phyloP scores from a whole-genome alignment of 2,888 invertebrate genomes.

The Micoletzkya japonica region DNA sequence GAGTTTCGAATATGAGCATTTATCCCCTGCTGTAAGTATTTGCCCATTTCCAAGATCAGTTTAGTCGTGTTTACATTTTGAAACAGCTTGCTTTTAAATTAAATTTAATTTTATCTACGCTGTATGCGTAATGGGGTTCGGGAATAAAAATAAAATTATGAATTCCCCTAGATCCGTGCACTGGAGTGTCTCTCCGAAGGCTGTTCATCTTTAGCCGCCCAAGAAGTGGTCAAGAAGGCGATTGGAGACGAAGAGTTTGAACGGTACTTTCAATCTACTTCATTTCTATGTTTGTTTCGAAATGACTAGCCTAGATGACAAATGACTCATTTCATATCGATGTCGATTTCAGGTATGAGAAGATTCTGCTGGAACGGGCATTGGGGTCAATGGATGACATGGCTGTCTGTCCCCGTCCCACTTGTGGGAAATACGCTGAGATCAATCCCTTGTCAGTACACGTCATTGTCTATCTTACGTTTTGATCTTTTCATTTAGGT shows the following conservation, averaged over 20 bases:
- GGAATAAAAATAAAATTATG: neutral
- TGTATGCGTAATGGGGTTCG: too few relatives aligned
- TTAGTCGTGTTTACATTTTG: too few relatives aligned
- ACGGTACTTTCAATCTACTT: slow-evolving; percentile 2
- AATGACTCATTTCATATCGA: neutral
- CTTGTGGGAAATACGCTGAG: slow-evolving; percentile 22
- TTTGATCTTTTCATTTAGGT: neutral
- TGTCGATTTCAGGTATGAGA: slow-evolving; percentile 24
- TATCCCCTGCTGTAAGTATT: too few relatives aligned
- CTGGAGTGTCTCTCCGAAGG: slow-evolving; percentile 30
- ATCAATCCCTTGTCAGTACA: slow-evolving; percentile 14
- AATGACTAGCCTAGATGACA: neutral
- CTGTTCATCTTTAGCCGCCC: slow-evolving; percentile 25
- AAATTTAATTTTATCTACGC: neutral
- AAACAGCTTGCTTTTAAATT: neutral
- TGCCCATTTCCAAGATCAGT: too few relatives aligned
- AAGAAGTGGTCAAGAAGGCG: slow-evolving; percentile 21
- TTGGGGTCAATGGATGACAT: slow-evolving; percentile 28
- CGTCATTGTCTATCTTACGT: neutral
- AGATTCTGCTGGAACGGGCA: slow-evolving; percentile 22
- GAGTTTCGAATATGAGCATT: too few relatives aligned
- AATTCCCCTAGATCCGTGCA: slow-evolving; percentile 14
- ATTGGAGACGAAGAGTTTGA: slow-evolving; percentile 29
- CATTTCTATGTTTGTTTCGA: neutral
- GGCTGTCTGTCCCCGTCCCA: slow-evolving; percentile 13